Evolutionary conservation across 2,888 invertebrate species (phyloP), one percentile per base, ranked within the genome.

Genomic region (Amphipyra berbera): DNA sequence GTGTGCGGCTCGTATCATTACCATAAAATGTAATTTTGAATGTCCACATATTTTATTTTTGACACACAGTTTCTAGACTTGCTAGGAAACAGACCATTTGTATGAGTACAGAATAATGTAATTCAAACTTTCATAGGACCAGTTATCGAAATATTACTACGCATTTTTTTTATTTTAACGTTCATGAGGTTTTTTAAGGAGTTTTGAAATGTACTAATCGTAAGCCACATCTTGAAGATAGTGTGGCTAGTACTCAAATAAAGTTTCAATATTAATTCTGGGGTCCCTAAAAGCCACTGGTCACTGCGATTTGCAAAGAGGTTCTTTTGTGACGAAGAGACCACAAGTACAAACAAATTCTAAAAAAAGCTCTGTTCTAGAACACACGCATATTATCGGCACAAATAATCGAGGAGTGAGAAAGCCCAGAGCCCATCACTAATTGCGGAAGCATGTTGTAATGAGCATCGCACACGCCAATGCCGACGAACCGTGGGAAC

Each of bases 381-480:
- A 60, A 60, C 58, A 42, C 61, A 65, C 61, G 47, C 46, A 60
- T 41, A 44, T 21, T 63, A 68, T 69, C 49, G 65, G 67, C 62
- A 76, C 77, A 76, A 79, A 71, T 66, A 61, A 67, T 68, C 50
- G 49, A 66, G 85, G 79, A 85, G 79, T 79, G 82, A 83, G 87
- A 88, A 89, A 88, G 88, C 83, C 82, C 82, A 83, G 84, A 87
- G 83, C 84, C 84, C 84, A 84, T 86, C 79, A 79, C 83, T 93
- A 90, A 93, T 92, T 90, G 90, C 90, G 92, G 92, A 93, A 92
- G 90, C 88, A 73, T 84, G 82, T 81, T 68, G 85, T 92, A 92
- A 92, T 91, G 90, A 88, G 89, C 85, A 88, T 82, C 81, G 90
- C 90, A 92, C 92, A 93, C 92, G 93, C 89, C 86, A 90, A 82